Evolutionary conservation across 2,888 invertebrate species (phyloP), one percentile per base, ranked within the genome.

Genomic region (Ophion ventricosus): DNA sequence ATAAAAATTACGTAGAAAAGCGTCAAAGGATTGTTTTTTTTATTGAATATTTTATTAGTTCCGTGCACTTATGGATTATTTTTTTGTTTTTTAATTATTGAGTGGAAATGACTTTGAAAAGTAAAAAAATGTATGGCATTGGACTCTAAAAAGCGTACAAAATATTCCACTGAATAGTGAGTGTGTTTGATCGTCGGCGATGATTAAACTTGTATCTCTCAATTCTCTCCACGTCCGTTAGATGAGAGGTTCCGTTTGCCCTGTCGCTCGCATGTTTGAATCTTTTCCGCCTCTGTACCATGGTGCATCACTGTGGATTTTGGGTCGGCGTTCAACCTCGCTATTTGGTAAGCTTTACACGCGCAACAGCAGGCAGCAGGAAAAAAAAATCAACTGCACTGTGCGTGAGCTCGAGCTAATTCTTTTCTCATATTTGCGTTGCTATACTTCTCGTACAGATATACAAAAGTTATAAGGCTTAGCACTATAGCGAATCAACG

Each of bases 221-320:
- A 63, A 29, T 63, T 63, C 29, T 25, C 29, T 1, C 17, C 29
- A 14, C 63, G 17, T 63, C 29, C n/a, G 63, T 63, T n/a, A 26
- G 63, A 63, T 63, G 63, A 63, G 14, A 49, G 17, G 26, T 29
- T 63, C 26, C 29, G 29, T 7, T 7, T 63, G 14, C 29, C n/a
- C 63, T 63, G 17, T 17, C 63, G 10, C 63, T 4, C 63, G 3
- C 29, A 26, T 29, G 29, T 66, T 20, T 66, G 35, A 20, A 29
- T 66, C 35, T 20, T n/a, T n/a, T 10, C 17, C 10, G 7, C 20
- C 35, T 20, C 66, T 20, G 8, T 40, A 40, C 2, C 29, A 14
- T 10, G n/a, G 29, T 66, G 40, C 35, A 66, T 35, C 66, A 66
- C 66, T 66, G 66, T 66, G n/a, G 66, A 5, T 40, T 66, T 66